Evolutionary conservation across 2,113 vertebrate species (phyloP).

Genomic region (Hystrix brachyura): DNA sequence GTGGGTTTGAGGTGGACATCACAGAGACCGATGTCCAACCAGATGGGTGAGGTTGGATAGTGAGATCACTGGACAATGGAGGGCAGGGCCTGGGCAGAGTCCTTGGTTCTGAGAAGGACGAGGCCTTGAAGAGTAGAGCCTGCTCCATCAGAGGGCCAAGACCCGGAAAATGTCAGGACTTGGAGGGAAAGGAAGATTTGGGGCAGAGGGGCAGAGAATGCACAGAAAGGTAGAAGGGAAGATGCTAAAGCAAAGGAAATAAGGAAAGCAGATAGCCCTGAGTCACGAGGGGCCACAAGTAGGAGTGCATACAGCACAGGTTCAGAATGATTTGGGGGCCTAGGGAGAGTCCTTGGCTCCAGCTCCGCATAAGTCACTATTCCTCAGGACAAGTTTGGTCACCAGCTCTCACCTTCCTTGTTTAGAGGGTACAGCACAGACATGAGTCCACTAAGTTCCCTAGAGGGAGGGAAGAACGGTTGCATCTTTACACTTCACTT

Average conservation of each 20-base stretch:
- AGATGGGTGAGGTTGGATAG: background rate
- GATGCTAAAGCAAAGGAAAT: conserved; percentile 7
- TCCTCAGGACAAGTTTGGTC: background rate
- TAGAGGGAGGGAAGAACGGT: background rate
- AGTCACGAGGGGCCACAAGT: background rate
- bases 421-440: background rate
- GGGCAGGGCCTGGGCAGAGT: background rate
- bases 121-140: background rate
- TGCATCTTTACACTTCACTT: background rate
- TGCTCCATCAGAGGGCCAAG: background rate
- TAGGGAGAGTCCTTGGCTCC: background rate
- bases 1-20: background rate
- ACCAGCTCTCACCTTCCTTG: background rate
- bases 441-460: background rate
- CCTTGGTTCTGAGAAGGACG: background rate
- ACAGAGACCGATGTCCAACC: background rate
- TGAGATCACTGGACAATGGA: background rate
- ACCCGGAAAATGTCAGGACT: background rate
- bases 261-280: conserved; percentile 1
- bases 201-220: background rate
- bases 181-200: background rate
- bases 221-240: background rate
- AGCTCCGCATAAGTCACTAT: background rate
- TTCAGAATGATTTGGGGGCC: background rate
- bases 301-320: background rate